Evolutionary conservation across 2,888 invertebrate species (phyloP).

Genomic region (Drosophila neonasuta): DNA sequence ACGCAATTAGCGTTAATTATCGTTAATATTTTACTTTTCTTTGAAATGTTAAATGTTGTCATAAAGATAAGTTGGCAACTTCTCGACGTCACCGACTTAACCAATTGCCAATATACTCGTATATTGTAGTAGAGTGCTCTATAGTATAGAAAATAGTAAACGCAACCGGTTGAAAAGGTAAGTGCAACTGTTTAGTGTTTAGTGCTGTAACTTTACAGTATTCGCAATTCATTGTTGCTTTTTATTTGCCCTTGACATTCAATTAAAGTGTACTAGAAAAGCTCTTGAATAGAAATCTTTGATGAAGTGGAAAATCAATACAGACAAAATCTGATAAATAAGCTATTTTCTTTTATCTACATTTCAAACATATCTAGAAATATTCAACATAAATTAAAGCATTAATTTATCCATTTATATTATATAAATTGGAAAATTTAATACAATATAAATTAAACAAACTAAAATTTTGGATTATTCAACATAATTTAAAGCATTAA

Average conservation of each 20-base stretch:
- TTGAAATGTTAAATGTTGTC: slow-evolving; percentile 2
- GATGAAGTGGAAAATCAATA: no score
- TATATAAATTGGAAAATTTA: no score
- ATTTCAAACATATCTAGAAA: no score
- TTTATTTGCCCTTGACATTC: background rate
- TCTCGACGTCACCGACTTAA: background rate
- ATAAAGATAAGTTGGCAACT: slow-evolving; percentile 1
- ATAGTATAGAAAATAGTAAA: background rate
- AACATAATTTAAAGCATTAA: no score
- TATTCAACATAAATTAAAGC: no score
- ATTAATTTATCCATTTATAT: no score
- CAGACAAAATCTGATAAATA: no score
- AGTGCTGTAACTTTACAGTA: background rate
- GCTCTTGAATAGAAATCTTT: no score
- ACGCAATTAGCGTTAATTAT: slow-evolving; percentile 26
- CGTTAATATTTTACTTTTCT: background rate
- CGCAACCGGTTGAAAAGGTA: background rate
- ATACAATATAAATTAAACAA: no score
- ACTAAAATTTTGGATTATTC: no score
- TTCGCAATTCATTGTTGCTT: background rate
- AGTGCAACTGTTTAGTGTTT: background rate
- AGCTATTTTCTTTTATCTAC: no score
- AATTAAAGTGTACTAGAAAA: no score
- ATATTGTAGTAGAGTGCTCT: background rate
- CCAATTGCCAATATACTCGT: background rate